Conservation (phyloP, 2,797 vertebrate genomes). For the Tenualosa ilisha region DNA sequence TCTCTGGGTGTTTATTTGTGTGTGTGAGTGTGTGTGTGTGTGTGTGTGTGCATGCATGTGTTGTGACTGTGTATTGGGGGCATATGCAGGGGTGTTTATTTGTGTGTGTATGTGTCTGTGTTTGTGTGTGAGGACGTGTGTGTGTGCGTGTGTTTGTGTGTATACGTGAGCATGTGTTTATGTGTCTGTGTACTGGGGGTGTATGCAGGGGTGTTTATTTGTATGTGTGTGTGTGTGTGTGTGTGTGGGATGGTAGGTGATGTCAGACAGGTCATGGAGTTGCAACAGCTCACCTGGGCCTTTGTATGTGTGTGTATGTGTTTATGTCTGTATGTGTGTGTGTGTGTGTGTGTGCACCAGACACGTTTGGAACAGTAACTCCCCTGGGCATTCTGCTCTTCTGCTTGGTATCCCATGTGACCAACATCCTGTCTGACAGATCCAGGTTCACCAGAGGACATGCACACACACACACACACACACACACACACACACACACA, state of each 20-base stretch:
- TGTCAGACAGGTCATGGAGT: not conserved
- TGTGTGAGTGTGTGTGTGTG: not conserved
- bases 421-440: slow-evolving; percentile 1
- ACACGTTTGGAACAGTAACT: not conserved
- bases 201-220: not conserved
- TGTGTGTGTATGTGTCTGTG: too few species aligned
- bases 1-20: not conserved
- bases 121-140: too few species aligned
- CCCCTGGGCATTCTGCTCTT: not conserved
- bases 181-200: too few species aligned
- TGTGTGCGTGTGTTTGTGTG: too few species aligned
- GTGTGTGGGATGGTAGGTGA: not conserved
- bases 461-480: not conserved
- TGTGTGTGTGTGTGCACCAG: not conserved
- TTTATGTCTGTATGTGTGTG: not conserved
- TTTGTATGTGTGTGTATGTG: not conserved
- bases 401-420: slow-evolving; percentile 7
- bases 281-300: not conserved
- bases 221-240: not conserved
- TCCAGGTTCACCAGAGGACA: slow-evolving; percentile 1
- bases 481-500: not conserved
- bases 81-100: too few species aligned
- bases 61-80: too few species aligned
- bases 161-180: too few species aligned
- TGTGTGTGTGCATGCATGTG: too few species aligned